Evolutionary conservation across 2,888 invertebrate species (phyloP).

Genomic region (Dynastes grantii): DNA sequence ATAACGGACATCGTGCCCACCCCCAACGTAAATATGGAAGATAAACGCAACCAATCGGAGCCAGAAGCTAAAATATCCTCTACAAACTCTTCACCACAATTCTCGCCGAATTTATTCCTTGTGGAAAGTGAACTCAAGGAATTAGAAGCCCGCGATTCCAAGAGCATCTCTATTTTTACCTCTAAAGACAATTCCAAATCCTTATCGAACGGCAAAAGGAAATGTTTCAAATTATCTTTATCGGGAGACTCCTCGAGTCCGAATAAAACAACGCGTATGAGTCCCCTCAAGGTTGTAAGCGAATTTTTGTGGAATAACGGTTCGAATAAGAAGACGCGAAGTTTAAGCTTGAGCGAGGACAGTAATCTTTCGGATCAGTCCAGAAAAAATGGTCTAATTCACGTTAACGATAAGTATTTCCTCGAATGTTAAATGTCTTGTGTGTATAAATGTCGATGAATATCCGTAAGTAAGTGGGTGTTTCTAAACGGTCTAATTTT

Average conservation of each 20-base stretch:
- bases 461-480: background rate
- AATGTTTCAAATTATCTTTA: constrained; percentile 57
- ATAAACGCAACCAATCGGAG: background rate
- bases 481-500: background rate
- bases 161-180: constrained; percentile 34
- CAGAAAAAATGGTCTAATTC: constrained; percentile 59
- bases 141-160: constrained; percentile 39
- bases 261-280: constrained; percentile 65
- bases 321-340: constrained; percentile 67
- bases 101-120: constrained; percentile 63
- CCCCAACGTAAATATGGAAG: background rate
- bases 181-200: constrained; percentile 37
- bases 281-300: constrained; percentile 70
- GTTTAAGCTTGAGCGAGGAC: constrained; percentile 63
- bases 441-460: background rate
- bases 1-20: constrained; percentile 51
- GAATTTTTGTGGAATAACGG: constrained; percentile 65
- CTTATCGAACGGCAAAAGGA: constrained; percentile 47
- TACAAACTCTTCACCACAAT: constrained; percentile 63
- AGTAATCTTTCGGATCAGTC: constrained; percentile 54
- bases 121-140: constrained; percentile 60
- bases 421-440: constrained; percentile 35
- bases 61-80: constrained; percentile 25
- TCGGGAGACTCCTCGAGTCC: constrained; percentile 60
- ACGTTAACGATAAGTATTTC: constrained; percentile 43